These are phyloP conservation scores for Ellobius talpinus DNA, from an alignment of 2,113 vertebrate genomes.

Conservation along the genomic window DNA sequence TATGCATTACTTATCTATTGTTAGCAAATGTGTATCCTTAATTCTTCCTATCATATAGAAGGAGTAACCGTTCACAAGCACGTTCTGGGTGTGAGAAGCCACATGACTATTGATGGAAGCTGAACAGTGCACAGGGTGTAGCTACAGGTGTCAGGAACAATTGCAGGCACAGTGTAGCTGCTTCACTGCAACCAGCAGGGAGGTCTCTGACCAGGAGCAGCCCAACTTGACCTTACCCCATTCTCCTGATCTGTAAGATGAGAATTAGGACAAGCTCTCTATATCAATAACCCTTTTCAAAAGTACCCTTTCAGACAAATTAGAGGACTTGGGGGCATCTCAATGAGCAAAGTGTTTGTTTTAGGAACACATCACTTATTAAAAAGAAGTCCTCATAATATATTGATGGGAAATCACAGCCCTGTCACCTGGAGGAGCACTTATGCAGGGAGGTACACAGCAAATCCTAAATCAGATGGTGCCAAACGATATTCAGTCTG, in stretches of 20 bases:
- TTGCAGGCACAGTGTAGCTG: background rate
- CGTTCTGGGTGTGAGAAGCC: background rate
- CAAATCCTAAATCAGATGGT: conserved; percentile 88
- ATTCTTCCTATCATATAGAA: background rate
- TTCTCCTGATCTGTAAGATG: background rate
- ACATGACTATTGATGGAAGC: background rate
- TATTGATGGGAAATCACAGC: background rate
- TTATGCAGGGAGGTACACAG: too few species aligned
- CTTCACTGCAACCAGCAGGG: background rate
- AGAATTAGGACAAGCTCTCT: background rate
- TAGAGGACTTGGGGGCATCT: background rate
- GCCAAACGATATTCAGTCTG: conserved; percentile 94
- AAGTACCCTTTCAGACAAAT: conserved; percentile 1
- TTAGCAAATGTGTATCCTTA: background rate
- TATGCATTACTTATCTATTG: conserved; percentile 21
- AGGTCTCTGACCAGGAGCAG: background rate
- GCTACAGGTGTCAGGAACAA: background rate
- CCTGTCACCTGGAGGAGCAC: too few species aligned
- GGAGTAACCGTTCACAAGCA: background rate
- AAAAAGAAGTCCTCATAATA: background rate
- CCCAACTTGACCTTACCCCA: background rate
- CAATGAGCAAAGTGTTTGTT: background rate
- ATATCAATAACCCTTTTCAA: conserved; percentile 13
- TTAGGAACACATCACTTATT: background rate
- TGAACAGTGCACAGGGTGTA: background rate